Evolutionary conservation across 2,113 vertebrate species (phyloP).

Genomic region (Galbula dea): DNA sequence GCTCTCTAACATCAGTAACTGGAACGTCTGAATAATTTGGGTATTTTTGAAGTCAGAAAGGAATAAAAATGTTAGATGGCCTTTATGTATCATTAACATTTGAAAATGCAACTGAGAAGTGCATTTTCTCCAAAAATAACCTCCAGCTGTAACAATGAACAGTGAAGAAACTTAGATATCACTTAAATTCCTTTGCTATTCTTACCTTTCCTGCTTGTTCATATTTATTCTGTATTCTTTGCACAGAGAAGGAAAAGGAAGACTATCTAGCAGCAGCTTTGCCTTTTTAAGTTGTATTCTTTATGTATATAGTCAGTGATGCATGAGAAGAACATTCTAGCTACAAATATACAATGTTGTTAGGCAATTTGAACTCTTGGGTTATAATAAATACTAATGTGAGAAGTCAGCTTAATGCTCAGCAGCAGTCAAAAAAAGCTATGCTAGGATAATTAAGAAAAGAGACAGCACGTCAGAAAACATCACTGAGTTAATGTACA

Average conservation of each 20-base stretch:
- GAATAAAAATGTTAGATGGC: not conserved
- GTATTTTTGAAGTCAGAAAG: not conserved
- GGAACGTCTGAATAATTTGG: not conserved
- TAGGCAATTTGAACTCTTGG: not conserved
- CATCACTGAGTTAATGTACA: not conserved
- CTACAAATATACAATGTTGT: not conserved
- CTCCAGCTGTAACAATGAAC: not conserved
- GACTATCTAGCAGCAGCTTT: not conserved
- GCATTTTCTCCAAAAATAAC: not conserved
- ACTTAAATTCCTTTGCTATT: not conserved
- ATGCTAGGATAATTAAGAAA: not conserved
- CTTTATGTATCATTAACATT: not conserved
- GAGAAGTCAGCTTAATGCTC: not conserved
- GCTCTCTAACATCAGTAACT: not conserved
- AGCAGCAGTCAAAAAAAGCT: not conserved
- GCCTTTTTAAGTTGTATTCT: not conserved
- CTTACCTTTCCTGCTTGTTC: not conserved
- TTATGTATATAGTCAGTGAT: not conserved
- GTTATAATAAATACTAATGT: not conserved
- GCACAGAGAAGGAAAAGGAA: not conserved
- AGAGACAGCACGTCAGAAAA: not conserved
- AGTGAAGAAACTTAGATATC: not conserved
- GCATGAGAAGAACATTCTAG: not conserved
- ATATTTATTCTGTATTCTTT: not conserved
- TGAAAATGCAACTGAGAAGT: not conserved